Percentiles rank a stretch among this genome's conserved stretches.
Evolutionary conservation across 1,140 invertebrate species (phyloP).

Genomic region (Carcinoscorpius rotundicauda): DNA sequence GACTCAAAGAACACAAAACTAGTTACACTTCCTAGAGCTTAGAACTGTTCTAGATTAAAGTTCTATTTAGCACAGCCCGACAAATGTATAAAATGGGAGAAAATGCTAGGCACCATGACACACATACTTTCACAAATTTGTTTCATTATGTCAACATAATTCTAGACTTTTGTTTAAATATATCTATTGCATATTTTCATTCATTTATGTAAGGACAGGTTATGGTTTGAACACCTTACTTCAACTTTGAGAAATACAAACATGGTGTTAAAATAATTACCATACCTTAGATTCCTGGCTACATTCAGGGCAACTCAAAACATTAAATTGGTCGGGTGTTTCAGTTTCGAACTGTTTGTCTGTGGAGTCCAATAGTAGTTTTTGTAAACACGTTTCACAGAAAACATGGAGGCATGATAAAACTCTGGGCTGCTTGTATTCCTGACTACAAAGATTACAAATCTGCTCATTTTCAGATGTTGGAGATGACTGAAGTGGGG

Average conservation of each 20-base stretch:
- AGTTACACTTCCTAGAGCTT: too few relatives aligned
- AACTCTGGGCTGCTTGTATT: slow-evolving; percentile 63
- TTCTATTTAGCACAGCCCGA: too few relatives aligned
- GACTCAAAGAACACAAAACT: too few relatives aligned
- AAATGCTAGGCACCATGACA: too few relatives aligned
- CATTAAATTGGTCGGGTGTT: slow-evolving; percentile 13
- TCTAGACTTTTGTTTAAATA: neutral
- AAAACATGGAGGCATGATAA: slow-evolving; percentile 86
- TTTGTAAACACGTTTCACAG: slow-evolving; percentile 75
- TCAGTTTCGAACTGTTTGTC: neutral
- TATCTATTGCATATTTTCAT: neutral
- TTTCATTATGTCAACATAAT: neutral
- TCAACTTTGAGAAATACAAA: too few relatives aligned
- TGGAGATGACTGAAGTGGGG: too few relatives aligned
- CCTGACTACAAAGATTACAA: slow-evolving; percentile 44
- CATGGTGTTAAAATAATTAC: slow-evolving; percentile 2
- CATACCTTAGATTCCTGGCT: slow-evolving; percentile 63
- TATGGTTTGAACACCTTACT: neutral
- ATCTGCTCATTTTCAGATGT: too few relatives aligned
- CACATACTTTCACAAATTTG: too few relatives aligned
- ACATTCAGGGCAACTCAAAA: slow-evolving; percentile 55
- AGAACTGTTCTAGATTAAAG: too few relatives aligned
- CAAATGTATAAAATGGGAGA: too few relatives aligned
- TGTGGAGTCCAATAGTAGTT: slow-evolving; percentile 25
- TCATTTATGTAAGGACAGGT: neutral